Base-by-base conservation (phyloP, 2,888 invertebrate genomes). In the Aproaerema taeniolella region DNA sequence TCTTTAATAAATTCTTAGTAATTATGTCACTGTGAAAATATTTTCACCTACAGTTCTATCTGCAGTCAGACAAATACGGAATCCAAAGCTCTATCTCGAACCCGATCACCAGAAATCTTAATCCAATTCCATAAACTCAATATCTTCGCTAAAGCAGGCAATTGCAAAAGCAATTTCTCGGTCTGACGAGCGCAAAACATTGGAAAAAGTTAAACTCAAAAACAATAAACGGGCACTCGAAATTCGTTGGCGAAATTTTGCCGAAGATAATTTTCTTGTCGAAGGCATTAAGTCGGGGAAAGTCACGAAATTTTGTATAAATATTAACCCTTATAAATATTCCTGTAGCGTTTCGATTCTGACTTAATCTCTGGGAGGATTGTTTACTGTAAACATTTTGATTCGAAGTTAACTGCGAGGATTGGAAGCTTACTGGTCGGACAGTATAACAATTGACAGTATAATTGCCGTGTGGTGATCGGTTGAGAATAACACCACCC, bases 371-470 rank as follows among this genome's bases (percentile, higher is more conserved):
- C 68, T 68, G 68, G 71, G 74, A 74, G 81, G 80, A 80, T 83
- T 83, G 82, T 83, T 81, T 81, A 66, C 75, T 61, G 75, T 78
- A 82, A 81, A 82, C 72, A 79, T 79, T 78, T 71, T 75, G 80
- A 78, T 78, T 77, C 67, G 63, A 74, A 81, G 75, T 78, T 73
- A 80, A 81, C 77, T 79, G 67, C 67, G 48, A 60, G 70, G 77
- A 71, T 77, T 64, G 59, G 50, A 51, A 60, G 71, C 71, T 76
- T 69, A 65, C n/a, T n/a, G 15, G 28, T 11, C n/a, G 28, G 28
- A 16, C 28, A 14, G 28, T 28, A 16, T n/a, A 8, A 13, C 28
- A 13, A 15, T 10, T n/a, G 7, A 28, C 28, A 8, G 35, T 28
- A 28, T 20, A n/a, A n/a, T n/a, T n/a, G n/a, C n/a, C n/a, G n/a